Base-by-base conservation (phyloP, 2,797 vertebrate genomes). In the Anabacerthia variegaticeps region DNA sequence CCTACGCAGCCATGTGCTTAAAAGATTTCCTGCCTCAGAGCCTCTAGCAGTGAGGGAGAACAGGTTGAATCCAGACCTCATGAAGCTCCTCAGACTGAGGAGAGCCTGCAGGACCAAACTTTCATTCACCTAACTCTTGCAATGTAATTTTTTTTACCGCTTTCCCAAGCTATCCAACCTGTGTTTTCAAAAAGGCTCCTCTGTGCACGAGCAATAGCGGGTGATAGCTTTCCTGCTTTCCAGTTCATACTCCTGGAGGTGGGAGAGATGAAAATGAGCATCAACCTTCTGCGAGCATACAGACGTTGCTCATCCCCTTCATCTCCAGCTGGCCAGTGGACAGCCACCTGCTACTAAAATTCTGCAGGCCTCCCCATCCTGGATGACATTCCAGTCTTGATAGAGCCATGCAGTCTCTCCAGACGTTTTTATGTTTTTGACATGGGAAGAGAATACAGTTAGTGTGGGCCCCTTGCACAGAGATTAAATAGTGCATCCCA, bases 11-110 rank as follows among this genome's bases (percentile, higher is more conserved):
- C 49, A 69, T 0, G 2, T 71, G 23, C n/a, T 81, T 78, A 61
- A 71, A 56, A 56, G 41, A 71, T 34, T 92, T 92, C 68, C 72
- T 55, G 52, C 24, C 71, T 37, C 52, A 74, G 52, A 83, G 27
- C 11, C 28, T 6, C 0, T 7, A 44, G 52, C n/a, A 44, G 34
- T 2, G 46, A 93, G 34, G 32, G 4, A 79, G 15, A 72, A 52
- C 2, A 2, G 28, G 32, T 14, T 37, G 44, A 90, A 68, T 48
- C 48, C 41, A 49, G n/a, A 7, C 17, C 39, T 67, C 2, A 5
- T 10, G 14, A 83, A 52, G 56, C 10, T 72, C 32, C 30, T 78
- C 36, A 80, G 46, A 52, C 20, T 22, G 34, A 59, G 23, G 14
- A 78, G 17, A 62, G 7, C 23, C 87, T 49, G 34, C 43, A 83